phyloP scores from a whole-genome alignment of 2,888 invertebrate genomes.

The Malacosoma neustria region DNA sequence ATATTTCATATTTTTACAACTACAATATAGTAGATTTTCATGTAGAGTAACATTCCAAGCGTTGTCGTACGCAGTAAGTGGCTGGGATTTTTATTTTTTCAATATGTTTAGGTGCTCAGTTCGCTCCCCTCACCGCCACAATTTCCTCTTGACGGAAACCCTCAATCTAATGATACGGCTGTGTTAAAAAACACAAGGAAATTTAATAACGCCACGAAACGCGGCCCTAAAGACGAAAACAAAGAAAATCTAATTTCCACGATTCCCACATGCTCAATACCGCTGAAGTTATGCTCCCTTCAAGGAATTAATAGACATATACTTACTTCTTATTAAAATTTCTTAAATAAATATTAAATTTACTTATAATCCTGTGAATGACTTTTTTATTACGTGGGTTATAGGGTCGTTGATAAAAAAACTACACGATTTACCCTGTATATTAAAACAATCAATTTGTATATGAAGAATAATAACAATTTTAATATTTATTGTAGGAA shows the following conservation, averaged over 20 bases:
- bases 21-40: constrained; percentile 1
- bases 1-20: too few relatives aligned
- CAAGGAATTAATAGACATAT: constrained; percentile 37
- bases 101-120: constrained; percentile 69
- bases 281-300: constrained; percentile 47
- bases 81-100: constrained; percentile 72
- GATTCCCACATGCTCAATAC: constrained; percentile 73
- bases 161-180: constrained; percentile 76
- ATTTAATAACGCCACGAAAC: constrained; percentile 71
- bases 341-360: too few relatives aligned
- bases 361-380: too few relatives aligned
- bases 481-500: too few relatives aligned
- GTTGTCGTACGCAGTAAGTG: constrained; percentile 40
- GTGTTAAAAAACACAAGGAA: constrained; percentile 76
- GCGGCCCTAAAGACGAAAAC: constrained; percentile 55
- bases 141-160: constrained; percentile 75
- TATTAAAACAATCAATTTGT: too few relatives aligned
- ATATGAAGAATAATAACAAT: too few relatives aligned
- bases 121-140: constrained; percentile 67
- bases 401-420: too few relatives aligned
- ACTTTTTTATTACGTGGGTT: too few relatives aligned
- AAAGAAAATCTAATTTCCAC: constrained; percentile 73
- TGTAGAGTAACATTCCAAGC: constrained; percentile 40
- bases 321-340: too few relatives aligned
- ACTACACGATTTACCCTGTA: too few relatives aligned